phyloP scores from a whole-genome alignment of 1,140 invertebrate genomes.

The Sipha flava region DNA sequence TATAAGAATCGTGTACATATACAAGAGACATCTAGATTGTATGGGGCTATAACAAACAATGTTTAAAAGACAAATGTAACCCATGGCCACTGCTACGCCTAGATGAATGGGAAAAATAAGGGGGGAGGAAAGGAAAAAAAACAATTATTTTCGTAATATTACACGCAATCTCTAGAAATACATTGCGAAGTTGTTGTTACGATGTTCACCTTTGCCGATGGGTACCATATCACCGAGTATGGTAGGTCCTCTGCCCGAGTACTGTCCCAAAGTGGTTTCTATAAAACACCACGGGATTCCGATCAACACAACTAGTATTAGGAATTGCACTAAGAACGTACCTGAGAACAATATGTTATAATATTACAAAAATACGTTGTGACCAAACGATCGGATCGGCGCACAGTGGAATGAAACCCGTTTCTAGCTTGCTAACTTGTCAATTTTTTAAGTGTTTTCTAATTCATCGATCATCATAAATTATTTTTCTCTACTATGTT shows the following conservation, averaged over 20 bases:
- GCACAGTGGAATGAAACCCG: too few relatives aligned
- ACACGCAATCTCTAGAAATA: too few relatives aligned
- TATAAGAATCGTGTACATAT: background rate
- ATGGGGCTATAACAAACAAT: conserved; percentile 12
- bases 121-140: too few relatives aligned
- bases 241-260: background rate
- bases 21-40: background rate
- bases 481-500: too few relatives aligned
- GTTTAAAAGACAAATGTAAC: conserved; percentile 14
- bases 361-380: too few relatives aligned
- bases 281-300: conserved; percentile 20
- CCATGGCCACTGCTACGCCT: conserved; percentile 15
- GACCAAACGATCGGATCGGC: too few relatives aligned
- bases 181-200: too few relatives aligned
- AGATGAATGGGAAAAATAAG: background rate
- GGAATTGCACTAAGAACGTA: background rate
- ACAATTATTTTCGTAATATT: too few relatives aligned
- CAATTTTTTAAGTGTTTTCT: too few relatives aligned
- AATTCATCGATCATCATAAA: too few relatives aligned
- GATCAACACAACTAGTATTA: background rate
- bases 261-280: conserved; percentile 5
- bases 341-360: background rate
- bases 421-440: too few relatives aligned
- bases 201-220: background rate
- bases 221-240: conserved; percentile 4